A percentile compares a stretch with the other conserved stretches of the same genome.
Evolutionary conservation across 2,888 invertebrate genomes (phyloP).

Genomic region (Tridacna crocea): DNA sequence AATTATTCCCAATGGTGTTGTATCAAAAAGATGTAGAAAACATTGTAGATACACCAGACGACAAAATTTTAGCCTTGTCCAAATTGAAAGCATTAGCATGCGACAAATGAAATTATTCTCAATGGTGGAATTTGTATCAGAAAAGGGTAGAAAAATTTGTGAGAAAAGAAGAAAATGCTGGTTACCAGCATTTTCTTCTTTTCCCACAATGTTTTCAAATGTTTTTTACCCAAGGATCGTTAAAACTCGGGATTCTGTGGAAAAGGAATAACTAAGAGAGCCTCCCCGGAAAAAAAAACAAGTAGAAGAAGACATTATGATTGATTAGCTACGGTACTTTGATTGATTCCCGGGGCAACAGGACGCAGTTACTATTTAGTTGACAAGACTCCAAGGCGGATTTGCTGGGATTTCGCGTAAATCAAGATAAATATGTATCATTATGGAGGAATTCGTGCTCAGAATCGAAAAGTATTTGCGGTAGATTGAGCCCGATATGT

Average conservation of each 20-base stretch:
- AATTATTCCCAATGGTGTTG: too few species aligned
- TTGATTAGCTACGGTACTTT: not conserved
- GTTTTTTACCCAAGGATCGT: not conserved
- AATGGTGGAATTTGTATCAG: too few species aligned
- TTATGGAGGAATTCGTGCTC: slow-evolving; percentile 24
- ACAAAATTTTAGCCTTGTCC: too few species aligned
- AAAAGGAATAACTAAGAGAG: not conserved
- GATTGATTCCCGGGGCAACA: not conserved
- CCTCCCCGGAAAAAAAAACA: not conserved
- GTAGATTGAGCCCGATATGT: too few species aligned
- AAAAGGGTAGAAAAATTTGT: not conserved
- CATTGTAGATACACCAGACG: too few species aligned
- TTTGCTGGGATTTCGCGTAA: slow-evolving; percentile 31
- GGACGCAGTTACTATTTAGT: not conserved
- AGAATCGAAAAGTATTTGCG: slow-evolving; percentile 10
- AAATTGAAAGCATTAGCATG: too few species aligned
- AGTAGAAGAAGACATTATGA: not conserved
- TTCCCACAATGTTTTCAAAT: not conserved
- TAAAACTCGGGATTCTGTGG: not conserved
- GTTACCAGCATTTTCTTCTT: not conserved
- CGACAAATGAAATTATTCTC: too few species aligned
- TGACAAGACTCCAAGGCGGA: not conserved
- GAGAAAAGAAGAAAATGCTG: not conserved
- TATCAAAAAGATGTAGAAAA: too few species aligned
- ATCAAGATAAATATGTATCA: slow-evolving; percentile 45